A percentile compares a stretch with the other conserved stretches of the same genome.
phyloP scores from a whole-genome alignment of 2,888 invertebrate genomes.

The Eristalinus aeneus region DNA sequence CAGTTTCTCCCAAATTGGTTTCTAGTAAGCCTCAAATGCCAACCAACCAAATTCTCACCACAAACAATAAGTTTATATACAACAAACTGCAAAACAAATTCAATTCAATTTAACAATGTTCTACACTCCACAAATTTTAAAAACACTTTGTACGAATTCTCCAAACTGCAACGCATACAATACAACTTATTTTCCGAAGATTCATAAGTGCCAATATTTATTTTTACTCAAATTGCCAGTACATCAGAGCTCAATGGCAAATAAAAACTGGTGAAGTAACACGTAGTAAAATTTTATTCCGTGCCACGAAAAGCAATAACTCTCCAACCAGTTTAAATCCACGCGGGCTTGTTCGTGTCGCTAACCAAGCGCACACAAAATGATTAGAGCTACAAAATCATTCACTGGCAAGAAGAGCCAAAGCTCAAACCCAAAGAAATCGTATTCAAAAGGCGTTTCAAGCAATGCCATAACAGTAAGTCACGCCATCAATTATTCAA shows the following conservation, averaged over 20 bases:
- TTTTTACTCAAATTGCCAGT: background rate
- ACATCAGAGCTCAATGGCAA: background rate
- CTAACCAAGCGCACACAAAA: background rate
- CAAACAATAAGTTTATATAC: no score
- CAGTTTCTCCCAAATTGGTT: no score
- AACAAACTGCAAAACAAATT: no score
- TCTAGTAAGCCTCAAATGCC: no score
- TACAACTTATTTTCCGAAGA: no score
- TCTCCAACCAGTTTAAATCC: background rate
- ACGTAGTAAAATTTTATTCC: background rate
- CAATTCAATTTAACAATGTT: no score
- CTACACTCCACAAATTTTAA: no score
- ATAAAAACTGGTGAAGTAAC: background rate
- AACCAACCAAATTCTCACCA: no score
- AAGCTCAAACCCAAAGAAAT: slow-evolving; percentile 1
- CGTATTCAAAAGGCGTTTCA: slow-evolving; percentile 37
- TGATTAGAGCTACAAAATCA: background rate
- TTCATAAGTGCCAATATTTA: no score
- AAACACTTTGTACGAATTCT: no score
- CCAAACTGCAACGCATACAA: no score
- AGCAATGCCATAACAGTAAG: slow-evolving; percentile 26
- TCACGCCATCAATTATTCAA: slow-evolving; percentile 31
- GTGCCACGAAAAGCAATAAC: background rate
- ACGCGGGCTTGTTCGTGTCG: background rate
- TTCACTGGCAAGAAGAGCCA: background rate